These are phyloP conservation scores for Planococcus citri DNA, from an alignment of 1,140 invertebrate genomes.

Conservation along the genomic window DNA sequence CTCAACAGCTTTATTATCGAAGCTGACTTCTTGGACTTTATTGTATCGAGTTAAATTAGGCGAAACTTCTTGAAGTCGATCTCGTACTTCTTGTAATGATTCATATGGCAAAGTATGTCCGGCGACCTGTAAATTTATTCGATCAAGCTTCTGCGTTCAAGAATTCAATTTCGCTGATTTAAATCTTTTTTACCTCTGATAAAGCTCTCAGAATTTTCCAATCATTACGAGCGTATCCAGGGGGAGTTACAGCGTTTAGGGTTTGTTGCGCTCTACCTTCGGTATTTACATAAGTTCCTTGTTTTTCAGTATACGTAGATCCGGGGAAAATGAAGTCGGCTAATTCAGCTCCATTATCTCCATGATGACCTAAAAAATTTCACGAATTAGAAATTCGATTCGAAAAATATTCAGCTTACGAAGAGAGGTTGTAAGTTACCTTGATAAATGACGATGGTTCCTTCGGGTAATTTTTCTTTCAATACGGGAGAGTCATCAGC, in stretches of 20 bases:
- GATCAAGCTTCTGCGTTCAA: too few species aligned
- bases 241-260: conserved; percentile 76
- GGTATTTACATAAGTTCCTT: conserved; percentile 91
- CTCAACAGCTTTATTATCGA: conserved; percentile 58
- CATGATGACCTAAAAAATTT: conserved; percentile 69
- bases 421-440: conserved; percentile 40
- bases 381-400: conserved; percentile 5
- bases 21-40: conserved; percentile 69
- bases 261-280: conserved; percentile 96
- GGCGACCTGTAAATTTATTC: conserved; percentile 53
- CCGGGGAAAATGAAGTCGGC: conserved; percentile 91
- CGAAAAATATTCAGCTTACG: not conserved
- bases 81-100: conserved; percentile 66
- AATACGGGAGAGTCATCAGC: conserved; percentile 77
- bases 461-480: conserved; percentile 61
- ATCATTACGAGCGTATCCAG: conserved; percentile 86
- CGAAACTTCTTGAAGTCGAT: conserved; percentile 68
- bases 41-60: conserved; percentile 80
- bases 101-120: conserved; percentile 81
- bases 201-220: conserved; percentile 94
- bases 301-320: conserved; percentile 97
- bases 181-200: conserved; percentile 47
- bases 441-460: conserved; percentile 87
- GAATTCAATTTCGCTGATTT: not conserved
- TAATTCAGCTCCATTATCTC: conserved; percentile 80